Conservation (phyloP, 2,888 invertebrate species). For the Malthinus flaveolus region DNA sequence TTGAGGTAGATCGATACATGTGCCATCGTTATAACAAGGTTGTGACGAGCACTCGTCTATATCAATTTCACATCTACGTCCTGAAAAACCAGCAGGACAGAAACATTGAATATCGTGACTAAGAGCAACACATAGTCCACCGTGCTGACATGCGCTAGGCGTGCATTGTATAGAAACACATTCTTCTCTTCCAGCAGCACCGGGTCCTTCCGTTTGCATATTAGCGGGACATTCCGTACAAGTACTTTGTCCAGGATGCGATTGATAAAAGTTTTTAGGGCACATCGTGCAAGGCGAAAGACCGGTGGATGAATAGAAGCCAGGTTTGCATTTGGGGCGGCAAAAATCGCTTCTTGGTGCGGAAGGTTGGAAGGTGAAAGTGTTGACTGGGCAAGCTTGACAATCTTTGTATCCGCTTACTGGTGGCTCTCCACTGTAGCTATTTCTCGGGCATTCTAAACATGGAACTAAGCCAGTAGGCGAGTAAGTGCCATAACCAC, state of each 20-base stretch:
- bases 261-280: conserved; percentile 90
- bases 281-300: conserved; percentile 92
- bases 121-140: conserved; percentile 87
- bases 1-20: conserved; percentile 89
- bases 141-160: conserved; percentile 87
- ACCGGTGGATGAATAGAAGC: conserved; percentile 85
- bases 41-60: conserved; percentile 93
- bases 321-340: conserved; percentile 85
- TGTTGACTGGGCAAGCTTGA: conserved; percentile 87
- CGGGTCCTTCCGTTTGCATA: conserved; percentile 81
- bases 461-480: conserved; percentile 93
- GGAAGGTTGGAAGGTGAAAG: conserved; percentile 90
- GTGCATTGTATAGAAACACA: conserved; percentile 87
- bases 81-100: conserved; percentile 94
- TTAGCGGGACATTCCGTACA: conserved; percentile 91
- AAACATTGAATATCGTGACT: conserved; percentile 87
- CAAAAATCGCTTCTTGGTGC: conserved; percentile 82
- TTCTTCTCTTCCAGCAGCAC: conserved; percentile 80
- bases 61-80: conserved; percentile 90
- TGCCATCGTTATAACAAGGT: conserved; percentile 92
- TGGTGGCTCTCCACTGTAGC: conserved; percentile 86
- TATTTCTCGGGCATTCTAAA: conserved; percentile 90
- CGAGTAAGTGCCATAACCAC: conserved; percentile 94
- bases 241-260: conserved; percentile 77
- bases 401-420: conserved; percentile 92